phyloP scores from a whole-genome alignment of 2,888 invertebrate genomes.

The Esperia sulphurella region DNA sequence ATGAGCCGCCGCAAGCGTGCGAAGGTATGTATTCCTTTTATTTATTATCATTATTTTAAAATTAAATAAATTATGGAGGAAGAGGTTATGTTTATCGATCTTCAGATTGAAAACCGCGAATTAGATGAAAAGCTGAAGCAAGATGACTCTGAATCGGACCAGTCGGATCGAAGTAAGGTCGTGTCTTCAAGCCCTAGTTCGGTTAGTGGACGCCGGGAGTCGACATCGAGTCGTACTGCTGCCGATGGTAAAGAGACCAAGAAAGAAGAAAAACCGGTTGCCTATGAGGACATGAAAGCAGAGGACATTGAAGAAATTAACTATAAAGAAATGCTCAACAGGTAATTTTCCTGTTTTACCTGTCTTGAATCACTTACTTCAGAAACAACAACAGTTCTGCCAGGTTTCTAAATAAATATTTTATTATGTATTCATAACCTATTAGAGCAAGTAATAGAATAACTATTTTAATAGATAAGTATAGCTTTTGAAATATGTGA shows the following conservation, averaged over 20 bases:
- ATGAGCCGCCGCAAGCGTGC: constrained; percentile 82
- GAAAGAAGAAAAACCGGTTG: constrained; percentile 65
- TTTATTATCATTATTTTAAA: not conserved
- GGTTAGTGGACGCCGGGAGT: constrained; percentile 67
- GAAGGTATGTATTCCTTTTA: constrained; percentile 51
- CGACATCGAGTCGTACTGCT: constrained; percentile 70
- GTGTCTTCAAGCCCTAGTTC: constrained; percentile 79
- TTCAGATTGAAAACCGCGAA: constrained; percentile 75
- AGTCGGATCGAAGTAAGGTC: constrained; percentile 81
- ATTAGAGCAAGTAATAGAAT: too few relatives aligned
- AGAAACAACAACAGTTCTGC: too few relatives aligned
- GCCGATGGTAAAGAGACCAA: constrained; percentile 64
- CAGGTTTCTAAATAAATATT: too few relatives aligned
- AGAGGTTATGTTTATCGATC: constrained; percentile 81
- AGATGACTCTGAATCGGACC: constrained; percentile 82
- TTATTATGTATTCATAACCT: too few relatives aligned
- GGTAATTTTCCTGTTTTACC: too few relatives aligned
- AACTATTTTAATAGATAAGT: too few relatives aligned
- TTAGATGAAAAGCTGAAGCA: constrained; percentile 83
- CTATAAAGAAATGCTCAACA: constrained; percentile 68
- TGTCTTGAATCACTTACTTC: too few relatives aligned
- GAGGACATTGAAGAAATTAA: constrained; percentile 83
- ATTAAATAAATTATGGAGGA: constrained; percentile 17
- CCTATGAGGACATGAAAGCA: constrained; percentile 73
- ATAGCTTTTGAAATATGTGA: too few relatives aligned